These are phyloP conservation scores for Fopius arisanus DNA, from an alignment of 1,140 invertebrate genomes.

Conservation along the genomic window DNA sequence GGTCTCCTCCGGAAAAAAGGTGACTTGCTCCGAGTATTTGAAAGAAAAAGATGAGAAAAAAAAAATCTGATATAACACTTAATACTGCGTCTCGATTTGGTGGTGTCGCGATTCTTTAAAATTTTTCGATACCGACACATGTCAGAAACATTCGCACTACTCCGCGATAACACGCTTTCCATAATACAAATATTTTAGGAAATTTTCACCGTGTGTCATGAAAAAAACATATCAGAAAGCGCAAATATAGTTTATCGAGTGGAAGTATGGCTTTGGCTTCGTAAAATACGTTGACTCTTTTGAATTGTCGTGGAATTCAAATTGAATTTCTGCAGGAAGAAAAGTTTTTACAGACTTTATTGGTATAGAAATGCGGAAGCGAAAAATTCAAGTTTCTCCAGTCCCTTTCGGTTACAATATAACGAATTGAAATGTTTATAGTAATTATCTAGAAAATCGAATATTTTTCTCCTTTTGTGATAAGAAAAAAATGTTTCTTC, in stretches of 20 bases:
- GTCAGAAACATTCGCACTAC: slow-evolving; percentile 12
- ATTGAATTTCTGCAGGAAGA: neutral
- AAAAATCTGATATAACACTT: neutral
- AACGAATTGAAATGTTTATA: no score
- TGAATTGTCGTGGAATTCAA: neutral
- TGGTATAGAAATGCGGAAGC: no score
- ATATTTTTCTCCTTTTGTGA: no score
- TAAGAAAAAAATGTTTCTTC: no score
- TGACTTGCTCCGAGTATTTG: neutral
- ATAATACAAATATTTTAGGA: neutral
- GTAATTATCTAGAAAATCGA: no score
- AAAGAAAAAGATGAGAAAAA: neutral
- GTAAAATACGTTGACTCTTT: neutral
- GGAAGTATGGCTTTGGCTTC: neutral
- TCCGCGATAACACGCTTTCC: neutral
- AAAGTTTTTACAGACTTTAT: no score
- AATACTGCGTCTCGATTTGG: neutral
- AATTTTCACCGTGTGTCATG: neutral
- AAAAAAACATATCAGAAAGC: neutral
- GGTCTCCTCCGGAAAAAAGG: neutral
- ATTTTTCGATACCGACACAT: neutral
- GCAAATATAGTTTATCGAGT: neutral
- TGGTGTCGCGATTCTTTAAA: neutral
- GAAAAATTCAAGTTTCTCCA: no score
- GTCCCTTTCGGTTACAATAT: no score